Evolutionary conservation across 2,888 invertebrate species (phyloP), one percentile per base, ranked within the genome.

Genomic region (Zaprionus bogoriensis): DNA sequence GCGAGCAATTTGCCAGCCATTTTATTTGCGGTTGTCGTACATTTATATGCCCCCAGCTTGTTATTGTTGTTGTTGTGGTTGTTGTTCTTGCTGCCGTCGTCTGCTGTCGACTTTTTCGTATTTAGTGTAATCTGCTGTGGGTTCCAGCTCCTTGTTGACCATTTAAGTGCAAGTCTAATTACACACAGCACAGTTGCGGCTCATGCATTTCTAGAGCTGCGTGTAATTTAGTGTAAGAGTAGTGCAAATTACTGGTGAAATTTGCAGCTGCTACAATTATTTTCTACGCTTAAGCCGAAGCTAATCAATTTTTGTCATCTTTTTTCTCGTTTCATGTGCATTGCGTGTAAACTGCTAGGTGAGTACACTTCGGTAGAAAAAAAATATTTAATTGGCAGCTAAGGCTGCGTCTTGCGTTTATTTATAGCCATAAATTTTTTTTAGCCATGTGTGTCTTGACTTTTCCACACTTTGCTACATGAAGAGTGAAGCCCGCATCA

Each of bases 131-230:
- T 80, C 70, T 68, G 75, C 63, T 61, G 54, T 45, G 47, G 52
- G 52, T 64, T 61, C 32, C 17, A 67, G 72, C 67, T 73, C 63
- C 73, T 75, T 61, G 77, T 75, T 79, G 85, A 75, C 82, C 83
- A 85, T 82, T 85, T 78, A 67, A 84, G 64, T 84, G 77, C 66
- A 75, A 67, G 67, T 81, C 78, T 82, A 85, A 82, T 82, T 85
- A 69, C 72, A 67, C 76, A 47, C 55, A 58, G 85, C n/a, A 80
- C 69, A 68, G 60, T 69, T 69, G 9, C 63, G 61, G 73, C 62
- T 72, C 77, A 59, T 74, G 71, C 63, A 70, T 57, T 64, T 65
- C 58, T 41, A n/a, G n/a, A n/a, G n/a, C n/a, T n/a, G n/a, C 41
- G 46, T 51, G 39, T 42, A 42, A 44, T n/a, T n/a, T n/a, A 47